A percentile compares a stretch with the other conserved stretches of the same genome.
Conservation (phyloP, 2,888 invertebrate species). For the Cremastinae sp. region DNA sequence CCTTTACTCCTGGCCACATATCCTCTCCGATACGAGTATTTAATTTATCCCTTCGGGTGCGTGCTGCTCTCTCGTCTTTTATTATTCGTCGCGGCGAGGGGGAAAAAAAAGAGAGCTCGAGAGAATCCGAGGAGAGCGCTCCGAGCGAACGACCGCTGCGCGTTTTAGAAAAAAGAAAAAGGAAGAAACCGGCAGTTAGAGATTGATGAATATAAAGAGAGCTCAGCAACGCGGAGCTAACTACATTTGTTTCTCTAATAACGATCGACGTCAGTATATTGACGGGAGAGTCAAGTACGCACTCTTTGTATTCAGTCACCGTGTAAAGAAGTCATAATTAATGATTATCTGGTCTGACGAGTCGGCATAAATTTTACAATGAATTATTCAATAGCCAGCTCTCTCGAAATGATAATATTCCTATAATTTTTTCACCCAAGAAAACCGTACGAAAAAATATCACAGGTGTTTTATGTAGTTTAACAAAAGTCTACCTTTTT, state of each 20-base stretch:
- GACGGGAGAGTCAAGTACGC: constrained; percentile 17
- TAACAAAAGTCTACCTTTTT: too few species aligned
- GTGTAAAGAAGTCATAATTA: not conserved
- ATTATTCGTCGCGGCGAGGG: not conserved
- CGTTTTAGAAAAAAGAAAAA: constrained; percentile 1
- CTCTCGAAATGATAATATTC: too few species aligned
- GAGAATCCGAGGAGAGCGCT: constrained; percentile 41
- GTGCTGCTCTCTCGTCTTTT: constrained; percentile 4
- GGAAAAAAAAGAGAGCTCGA: not conserved
- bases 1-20: not conserved
- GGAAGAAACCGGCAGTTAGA: constrained; percentile 16
- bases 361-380: too few species aligned
- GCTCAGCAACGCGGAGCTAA: constrained; percentile 41
- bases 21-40: constrained; percentile 1
- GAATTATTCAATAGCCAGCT: too few species aligned
- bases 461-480: too few species aligned
- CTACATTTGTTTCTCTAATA: constrained; percentile 60
- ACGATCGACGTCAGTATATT: constrained; percentile 47
- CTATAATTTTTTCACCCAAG: too few species aligned
- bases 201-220: constrained; percentile 58
- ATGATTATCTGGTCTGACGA: too few species aligned
- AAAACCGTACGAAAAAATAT: too few species aligned
- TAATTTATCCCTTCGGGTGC: constrained; percentile 14
- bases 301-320: constrained; percentile 18
- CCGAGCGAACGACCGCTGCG: constrained; percentile 16